Percentiles rank a stretch among this genome's conserved stretches.
Evolutionary conservation across 2,888 invertebrate species (phyloP).

Genomic region (Leptopilina drosophilae): DNA sequence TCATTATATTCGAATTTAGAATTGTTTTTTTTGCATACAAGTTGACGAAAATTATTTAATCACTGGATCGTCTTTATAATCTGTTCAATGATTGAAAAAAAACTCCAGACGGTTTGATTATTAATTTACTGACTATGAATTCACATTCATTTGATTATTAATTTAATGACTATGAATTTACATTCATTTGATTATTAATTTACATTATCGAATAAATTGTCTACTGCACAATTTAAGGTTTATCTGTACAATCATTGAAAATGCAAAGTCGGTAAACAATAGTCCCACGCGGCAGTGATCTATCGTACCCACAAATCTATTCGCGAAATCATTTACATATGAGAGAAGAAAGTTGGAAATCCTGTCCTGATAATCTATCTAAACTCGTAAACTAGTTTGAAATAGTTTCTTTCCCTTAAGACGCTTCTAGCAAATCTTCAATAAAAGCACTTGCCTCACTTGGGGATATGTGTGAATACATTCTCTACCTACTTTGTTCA

Average conservation of each 20-base stretch:
- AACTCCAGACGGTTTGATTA: too few relatives aligned
- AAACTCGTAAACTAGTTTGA: slow-evolving; percentile 33
- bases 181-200: too few relatives aligned
- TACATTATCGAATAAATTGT: background rate
- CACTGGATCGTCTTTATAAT: too few relatives aligned
- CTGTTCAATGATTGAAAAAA: too few relatives aligned
- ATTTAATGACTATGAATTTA: too few relatives aligned
- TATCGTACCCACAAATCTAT: slow-evolving; percentile 11
- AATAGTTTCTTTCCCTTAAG: slow-evolving; percentile 38
- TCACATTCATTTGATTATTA: too few relatives aligned
- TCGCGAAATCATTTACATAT: slow-evolving; percentile 5
- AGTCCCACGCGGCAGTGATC: background rate
- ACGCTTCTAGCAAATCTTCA: slow-evolving; percentile 9
- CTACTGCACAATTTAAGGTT: background rate
- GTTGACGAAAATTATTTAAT: too few relatives aligned
- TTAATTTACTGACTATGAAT: too few relatives aligned
- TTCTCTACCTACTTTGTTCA: background rate
- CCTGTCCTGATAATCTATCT: slow-evolving; percentile 29
- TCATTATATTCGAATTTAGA: too few relatives aligned
- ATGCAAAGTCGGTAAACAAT: slow-evolving; percentile 11
- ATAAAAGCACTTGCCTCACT: slow-evolving; percentile 31
- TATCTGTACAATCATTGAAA: background rate
- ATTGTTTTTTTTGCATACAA: too few relatives aligned
- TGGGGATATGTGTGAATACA: slow-evolving; percentile 18
- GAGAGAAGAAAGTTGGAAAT: slow-evolving; percentile 22